phyloP scores from a whole-genome alignment of 1,140 invertebrate species.

The Helicorthomorpha holstii region DNA sequence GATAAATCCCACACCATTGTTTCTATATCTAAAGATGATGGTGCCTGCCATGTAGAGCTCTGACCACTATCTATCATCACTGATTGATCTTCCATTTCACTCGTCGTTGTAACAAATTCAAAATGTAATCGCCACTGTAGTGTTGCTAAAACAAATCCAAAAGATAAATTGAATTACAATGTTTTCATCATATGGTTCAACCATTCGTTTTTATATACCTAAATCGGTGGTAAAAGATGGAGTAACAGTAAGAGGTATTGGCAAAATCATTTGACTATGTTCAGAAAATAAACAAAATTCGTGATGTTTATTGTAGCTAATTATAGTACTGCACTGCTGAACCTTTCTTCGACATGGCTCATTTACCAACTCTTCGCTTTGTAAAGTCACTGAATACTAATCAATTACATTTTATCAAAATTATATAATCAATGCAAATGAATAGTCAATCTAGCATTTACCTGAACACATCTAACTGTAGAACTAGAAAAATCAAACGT shows the following conservation, averaged over 20 bases:
- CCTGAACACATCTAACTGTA: slow-evolving; percentile 83
- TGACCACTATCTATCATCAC: slow-evolving; percentile 21
- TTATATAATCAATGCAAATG: background rate
- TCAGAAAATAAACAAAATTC: slow-evolving; percentile 76
- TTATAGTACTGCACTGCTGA: slow-evolving; percentile 31
- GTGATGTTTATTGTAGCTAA: slow-evolving; percentile 68
- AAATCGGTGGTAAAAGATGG: slow-evolving; percentile 77
- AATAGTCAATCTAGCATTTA: slow-evolving; percentile 21
- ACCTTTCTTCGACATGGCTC: slow-evolving; percentile 41
- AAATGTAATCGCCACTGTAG: slow-evolving; percentile 88
- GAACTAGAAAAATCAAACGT: slow-evolving; percentile 85
- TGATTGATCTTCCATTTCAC: slow-evolving; percentile 12
- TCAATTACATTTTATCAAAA: too few species aligned
- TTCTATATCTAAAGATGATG: slow-evolving; percentile 69
- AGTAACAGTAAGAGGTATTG: slow-evolving; percentile 83
- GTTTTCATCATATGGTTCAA: background rate
- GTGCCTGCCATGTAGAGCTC: slow-evolving; percentile 60
- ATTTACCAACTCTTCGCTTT: slow-evolving; percentile 71
- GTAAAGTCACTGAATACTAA: slow-evolving; percentile 51
- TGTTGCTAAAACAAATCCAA: slow-evolving; percentile 44
- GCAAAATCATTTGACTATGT: slow-evolving; percentile 74
- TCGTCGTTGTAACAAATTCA: slow-evolving; percentile 76
- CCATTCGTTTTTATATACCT: slow-evolving; percentile 30
- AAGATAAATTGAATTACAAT: too few species aligned
- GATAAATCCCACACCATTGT: slow-evolving; percentile 97